Conservation (phyloP, 1,140 invertebrate genomes). For the Caenorhabditis elegans region WBcel235 BX284606.5:9614501-9615000, state of each 20-base stretch:
- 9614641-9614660: neutral
- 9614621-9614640: conserved; percentile 6
- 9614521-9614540: conserved; percentile 22
- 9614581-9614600: conserved; percentile 14
- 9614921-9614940: conserved; percentile 19
- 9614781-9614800: conserved; percentile 11
- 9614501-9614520: neutral
- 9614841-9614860: neutral
- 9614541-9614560: conserved; percentile 6
- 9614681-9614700: neutral
- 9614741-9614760: no score
- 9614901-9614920: neutral
- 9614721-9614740: no score
- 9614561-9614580: conserved; percentile 5
- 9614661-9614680: conserved; percentile 6
- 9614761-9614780: neutral
- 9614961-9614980: neutral
- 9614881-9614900: neutral
- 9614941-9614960: neutral
- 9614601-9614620: conserved; percentile 14
- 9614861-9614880: neutral
- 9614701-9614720: no score
- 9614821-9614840: neutral
- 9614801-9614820: neutral
- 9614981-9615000: neutral